A percentile compares a stretch with the other conserved stretches of the same genome.
Conservation (phyloP, 2,797 vertebrate species). For the Pangasius larnaudii region DNA sequence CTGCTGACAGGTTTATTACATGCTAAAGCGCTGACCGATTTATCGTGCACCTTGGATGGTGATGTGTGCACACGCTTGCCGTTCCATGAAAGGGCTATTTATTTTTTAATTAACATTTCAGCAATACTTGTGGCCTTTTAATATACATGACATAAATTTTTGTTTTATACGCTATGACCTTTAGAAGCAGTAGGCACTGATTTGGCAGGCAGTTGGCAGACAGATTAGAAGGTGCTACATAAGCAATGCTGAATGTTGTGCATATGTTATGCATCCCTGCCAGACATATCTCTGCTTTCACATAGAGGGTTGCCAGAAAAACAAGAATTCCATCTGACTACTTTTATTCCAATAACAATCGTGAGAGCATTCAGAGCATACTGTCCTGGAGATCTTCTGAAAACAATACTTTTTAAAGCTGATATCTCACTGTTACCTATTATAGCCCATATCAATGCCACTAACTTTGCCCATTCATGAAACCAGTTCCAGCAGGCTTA, state of each 20-base stretch:
- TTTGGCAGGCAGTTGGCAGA: background rate
- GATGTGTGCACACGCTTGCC: background rate
- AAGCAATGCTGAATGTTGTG: slow-evolving; percentile 3
- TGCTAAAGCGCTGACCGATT: slow-evolving; percentile 28
- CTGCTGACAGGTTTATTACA: slow-evolving; percentile 39
- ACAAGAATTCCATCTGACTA: background rate
- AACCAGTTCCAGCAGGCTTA: background rate
- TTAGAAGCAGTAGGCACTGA: slow-evolving; percentile 5
- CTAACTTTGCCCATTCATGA: background rate
- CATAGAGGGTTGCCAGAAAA: background rate
- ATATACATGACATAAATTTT: slow-evolving; percentile 26
- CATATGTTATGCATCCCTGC: slow-evolving; percentile 7
- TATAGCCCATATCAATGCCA: background rate
- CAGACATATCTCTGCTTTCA: slow-evolving; percentile 1
- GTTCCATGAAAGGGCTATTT: slow-evolving; percentile 32
- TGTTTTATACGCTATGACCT: slow-evolving; percentile 24
- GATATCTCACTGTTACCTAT: background rate
- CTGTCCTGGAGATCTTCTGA: background rate
- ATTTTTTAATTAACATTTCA: slow-evolving; percentile 34
- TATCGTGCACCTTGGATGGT: background rate
- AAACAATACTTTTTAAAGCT: background rate
- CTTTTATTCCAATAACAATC: background rate
- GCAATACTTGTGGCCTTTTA: slow-evolving; percentile 8
- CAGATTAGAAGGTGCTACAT: slow-evolving; percentile 7
- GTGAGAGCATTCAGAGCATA: background rate